phyloP scores from a whole-genome alignment of 2,113 vertebrate genomes.

The Scalopus aquaticus region DNA sequence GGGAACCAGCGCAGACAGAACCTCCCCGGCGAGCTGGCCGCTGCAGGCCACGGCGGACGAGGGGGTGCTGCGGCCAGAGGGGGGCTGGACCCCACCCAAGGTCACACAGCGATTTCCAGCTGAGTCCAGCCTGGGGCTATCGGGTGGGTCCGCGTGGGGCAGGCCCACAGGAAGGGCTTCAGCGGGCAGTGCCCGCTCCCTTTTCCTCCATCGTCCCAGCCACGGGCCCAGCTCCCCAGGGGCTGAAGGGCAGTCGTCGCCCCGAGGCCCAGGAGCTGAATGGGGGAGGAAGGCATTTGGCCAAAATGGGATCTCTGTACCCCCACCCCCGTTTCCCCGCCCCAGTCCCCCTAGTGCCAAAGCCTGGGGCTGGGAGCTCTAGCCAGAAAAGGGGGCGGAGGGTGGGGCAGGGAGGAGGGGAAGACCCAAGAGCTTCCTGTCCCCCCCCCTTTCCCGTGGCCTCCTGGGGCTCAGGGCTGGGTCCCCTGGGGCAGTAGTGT shows the following conservation, averaged over 20 bases:
- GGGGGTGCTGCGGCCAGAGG: not conserved
- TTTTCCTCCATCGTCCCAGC: not conserved
- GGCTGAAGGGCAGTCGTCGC: not conserved
- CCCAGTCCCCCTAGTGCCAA: constrained; percentile 65
- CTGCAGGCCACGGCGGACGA: too few species aligned
- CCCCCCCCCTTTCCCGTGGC: not conserved
- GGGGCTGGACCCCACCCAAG: not conserved
- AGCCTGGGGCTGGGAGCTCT: constrained; percentile 69
- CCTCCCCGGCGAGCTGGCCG: too few species aligned
- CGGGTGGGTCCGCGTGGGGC: too few species aligned
- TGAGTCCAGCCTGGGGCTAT: not conserved
- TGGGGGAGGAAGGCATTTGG: constrained; percentile 1
- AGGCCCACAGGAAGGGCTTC: not conserved
- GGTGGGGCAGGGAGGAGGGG: constrained; percentile 57
- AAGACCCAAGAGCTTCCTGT: constrained; percentile 67
- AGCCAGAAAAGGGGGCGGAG: constrained; percentile 74
- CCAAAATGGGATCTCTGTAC: constrained; percentile 49
- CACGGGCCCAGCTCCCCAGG: not conserved
- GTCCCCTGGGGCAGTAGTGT: constrained; percentile 41
- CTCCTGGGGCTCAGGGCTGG: constrained; percentile 69
- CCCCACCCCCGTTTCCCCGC: not conserved
- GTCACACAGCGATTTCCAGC: not conserved
- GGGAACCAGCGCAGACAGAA: too few species aligned
- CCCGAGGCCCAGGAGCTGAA: constrained; percentile 9
- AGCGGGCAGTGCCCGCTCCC: not conserved